Evolutionary conservation across 2,888 invertebrate genomes (phyloP).

Genomic region (Himalopsyche tibetana): DNA sequence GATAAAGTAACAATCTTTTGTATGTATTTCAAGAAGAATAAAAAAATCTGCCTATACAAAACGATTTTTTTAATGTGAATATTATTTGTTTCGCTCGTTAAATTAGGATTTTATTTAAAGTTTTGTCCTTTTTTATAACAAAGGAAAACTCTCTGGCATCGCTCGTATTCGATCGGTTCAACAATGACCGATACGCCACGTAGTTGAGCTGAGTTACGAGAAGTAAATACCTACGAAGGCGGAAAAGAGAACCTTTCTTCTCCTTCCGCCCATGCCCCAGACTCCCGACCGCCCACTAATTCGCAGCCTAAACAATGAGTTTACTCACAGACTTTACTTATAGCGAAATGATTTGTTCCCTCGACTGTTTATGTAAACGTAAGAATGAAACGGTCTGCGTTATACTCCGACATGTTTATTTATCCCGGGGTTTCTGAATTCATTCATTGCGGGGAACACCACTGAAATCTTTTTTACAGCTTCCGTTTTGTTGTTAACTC

Average conservation of each 20-base stretch:
- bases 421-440: slow-evolving; percentile 17
- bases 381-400: slow-evolving; percentile 5
- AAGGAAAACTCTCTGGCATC: no score
- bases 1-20: no score
- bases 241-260: slow-evolving; percentile 20
- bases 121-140: no score
- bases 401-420: slow-evolving; percentile 4
- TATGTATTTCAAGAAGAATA: no score
- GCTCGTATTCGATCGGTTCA: no score
- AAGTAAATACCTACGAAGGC: slow-evolving; percentile 9
- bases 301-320: slow-evolving; percentile 26
- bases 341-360: slow-evolving; percentile 34
- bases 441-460: neutral
- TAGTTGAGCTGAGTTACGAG: neutral
- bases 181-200: neutral
- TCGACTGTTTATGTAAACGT: slow-evolving; percentile 31
- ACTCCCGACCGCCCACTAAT: slow-evolving; percentile 8
- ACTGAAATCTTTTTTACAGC: neutral
- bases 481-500: slow-evolving; percentile 18
- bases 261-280: slow-evolving; percentile 6
- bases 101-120: no score
- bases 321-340: slow-evolving; percentile 34
- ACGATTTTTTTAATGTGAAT: no score
- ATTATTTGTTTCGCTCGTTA: no score
- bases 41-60: no score